Evolutionary conservation across 2,888 invertebrate genomes (phyloP), one percentile per base, ranked within the genome.

Genomic region (Drepana falcataria): DNA sequence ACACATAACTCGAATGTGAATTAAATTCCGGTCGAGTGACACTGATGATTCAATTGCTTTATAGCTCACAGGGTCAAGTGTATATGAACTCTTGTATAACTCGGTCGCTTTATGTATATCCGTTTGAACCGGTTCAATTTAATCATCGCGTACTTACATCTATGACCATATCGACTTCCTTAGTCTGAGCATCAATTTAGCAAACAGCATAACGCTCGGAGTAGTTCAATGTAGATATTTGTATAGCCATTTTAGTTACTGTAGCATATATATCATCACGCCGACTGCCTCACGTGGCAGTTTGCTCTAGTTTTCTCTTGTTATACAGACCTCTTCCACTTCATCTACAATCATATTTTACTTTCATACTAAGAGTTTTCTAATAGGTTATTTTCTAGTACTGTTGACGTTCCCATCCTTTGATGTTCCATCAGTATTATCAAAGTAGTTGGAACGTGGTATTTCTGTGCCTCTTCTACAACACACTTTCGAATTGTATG

Each of bases 61-160:
- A 67, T 73, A 71, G 71, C 69, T 66, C 61, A 59, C 77, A 79
- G 83, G 87, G 87, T 87, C 87, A 88, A 85, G 82, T 80, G 79
- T 78, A 72, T 66, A 69, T 81, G 85, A 85, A 81, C 83, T 78
- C 73, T 73, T 72, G 71, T 73, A 72, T 79, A 81, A 83, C 78
- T 77, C 68, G 71, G 78, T 68, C 57, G 21, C 54, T 54, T 37
- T 55, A 54, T 53, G 51, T 49, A 58, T 56, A 57, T 41, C 49
- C n/a, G 41, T 49, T 49, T 40, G n/a, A 9, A 35, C 47, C 41
- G 51, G 49, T 55, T 49, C 48, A 51, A 59, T 54, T 61, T 55
- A 66, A 68, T 65, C 62, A 53, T 58, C 58, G 53, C 51, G 66
- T 66, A 62, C 61, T 44, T 59, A 61, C 58, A 57, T 58, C 53